Base-by-base conservation (phyloP, 2,888 invertebrate genomes). In the Tenthredo mesomela region DNA sequence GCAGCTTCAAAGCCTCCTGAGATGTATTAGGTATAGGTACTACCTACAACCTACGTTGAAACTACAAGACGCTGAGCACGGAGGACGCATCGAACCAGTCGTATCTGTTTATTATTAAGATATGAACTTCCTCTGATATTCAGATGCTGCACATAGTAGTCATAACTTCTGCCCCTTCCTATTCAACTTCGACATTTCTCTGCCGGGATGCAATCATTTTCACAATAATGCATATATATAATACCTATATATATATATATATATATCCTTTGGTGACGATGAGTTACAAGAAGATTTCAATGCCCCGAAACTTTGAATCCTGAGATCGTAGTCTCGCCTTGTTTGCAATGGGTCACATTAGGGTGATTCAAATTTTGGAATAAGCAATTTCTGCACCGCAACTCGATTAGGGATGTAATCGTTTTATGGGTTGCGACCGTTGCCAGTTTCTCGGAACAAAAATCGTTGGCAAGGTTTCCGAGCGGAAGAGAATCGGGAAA, bases 21-120 rank as follows among this genome's bases (percentile, higher is more conserved):
- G 43, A 21, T 43, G 43, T 40, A 43, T 73, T 25, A 67, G 67
- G 67, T 73, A 43, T n/a, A 37, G 37, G 70, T 70, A 43, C 21
- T 70, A 43, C 21, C 21, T 71, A 71, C 12, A 40, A 43, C 85
- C 37, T 73, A 73, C 85, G 85, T 86, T 86, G 85, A 87, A 87
- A 86, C 65, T 78, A 21, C 58, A 21, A 78, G 78, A 78, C 78
- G 78, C 40, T 58, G 78, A 78, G 78, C 37, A 58, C 58, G 54
- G 37, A 33, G 78, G 61, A 78, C 43, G 67, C 82, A 67, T 67
- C 67, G 67, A 88, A 86, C 86, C 86, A 87, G 87, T 88, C 88
- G 87, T 87, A 87, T 87, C 88, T 90, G 89, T 89, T 91, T 89
- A 90, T 90, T 89, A 90, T 90, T 90, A 90, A 90, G 88, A 89